Conservation (phyloP, 2,888 invertebrate species). For the Apamea crenata region DNA sequence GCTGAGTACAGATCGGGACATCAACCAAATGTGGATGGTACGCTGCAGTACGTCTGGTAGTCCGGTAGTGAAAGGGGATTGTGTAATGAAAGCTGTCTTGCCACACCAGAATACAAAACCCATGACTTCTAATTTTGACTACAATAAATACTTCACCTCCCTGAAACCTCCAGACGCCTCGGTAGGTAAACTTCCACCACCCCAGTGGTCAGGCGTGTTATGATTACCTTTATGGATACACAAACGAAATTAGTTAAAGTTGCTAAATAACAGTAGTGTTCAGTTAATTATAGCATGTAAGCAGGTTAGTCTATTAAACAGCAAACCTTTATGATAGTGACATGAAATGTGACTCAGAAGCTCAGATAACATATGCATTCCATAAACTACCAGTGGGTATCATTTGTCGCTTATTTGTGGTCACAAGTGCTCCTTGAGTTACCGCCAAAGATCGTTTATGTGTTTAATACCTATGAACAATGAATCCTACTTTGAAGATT, state of each 20-base stretch:
- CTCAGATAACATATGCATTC: not conserved
- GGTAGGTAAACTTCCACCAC: not conserved
- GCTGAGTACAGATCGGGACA: no score
- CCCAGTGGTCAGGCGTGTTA: not conserved
- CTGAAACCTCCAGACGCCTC: not conserved
- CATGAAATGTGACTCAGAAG: not conserved
- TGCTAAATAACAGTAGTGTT: not conserved
- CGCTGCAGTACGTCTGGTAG: no score
- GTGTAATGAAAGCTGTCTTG: not conserved
- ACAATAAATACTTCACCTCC: not conserved
- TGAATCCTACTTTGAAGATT: conserved; percentile 41
- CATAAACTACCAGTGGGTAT: conserved; percentile 56
- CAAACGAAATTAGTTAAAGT: no score
- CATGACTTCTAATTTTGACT: not conserved
- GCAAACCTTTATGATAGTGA: not conserved
- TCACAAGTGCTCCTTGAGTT: conserved; percentile 58
- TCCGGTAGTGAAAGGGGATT: not conserved
- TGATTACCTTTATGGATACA: not conserved
- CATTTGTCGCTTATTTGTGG: conserved; percentile 62
- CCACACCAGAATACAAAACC: not conserved
- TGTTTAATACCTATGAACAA: conserved; percentile 58
- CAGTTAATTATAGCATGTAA: not conserved
- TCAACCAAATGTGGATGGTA: no score
- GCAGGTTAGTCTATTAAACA: not conserved
- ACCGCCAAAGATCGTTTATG: conserved; percentile 54